Base-by-base conservation (phyloP, 1,140 invertebrate species). In the Caenorhabditis inopinata region DNA sequence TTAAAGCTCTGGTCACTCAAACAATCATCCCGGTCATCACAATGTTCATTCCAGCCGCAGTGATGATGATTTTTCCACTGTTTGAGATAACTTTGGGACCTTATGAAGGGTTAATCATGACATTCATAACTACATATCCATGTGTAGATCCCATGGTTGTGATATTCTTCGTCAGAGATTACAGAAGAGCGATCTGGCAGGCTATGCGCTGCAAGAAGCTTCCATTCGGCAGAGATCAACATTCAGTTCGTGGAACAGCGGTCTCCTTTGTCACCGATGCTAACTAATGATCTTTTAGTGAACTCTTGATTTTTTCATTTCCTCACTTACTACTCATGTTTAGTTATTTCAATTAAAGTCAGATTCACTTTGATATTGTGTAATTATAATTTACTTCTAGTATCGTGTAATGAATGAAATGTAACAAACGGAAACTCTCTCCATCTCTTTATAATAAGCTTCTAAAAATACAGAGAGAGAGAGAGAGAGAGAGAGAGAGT, bases 71-170 rank as follows among this genome's bases (percentile, higher is more conserved):
- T 7, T 35, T 32, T 16, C 58, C 58, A 7, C 2, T 68, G 2
- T 68, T 68, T n/a, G 58, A 68, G 38, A 2, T 68, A 18, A 68
- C 58, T 21, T 18, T 68, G 7, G 58, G 58, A 42, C 12, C 29
- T 12, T 68, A 38, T 7, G 58, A 68, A 68, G 58, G 29, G 9
- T 32, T 68, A 0, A 42, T 68, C 18, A 68, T 68, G 58, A 35
- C 58, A 38, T 29, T 68, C 1, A 68, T 68, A 23, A 68, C 58
- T 4, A 68, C 58, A 1, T 68, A 68, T 38, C 58, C 58, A 18
- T 68, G 58, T 68, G 58, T 68, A 1, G 58, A 68, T 68, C 58
- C 58, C 1, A 68, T 68, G 32, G 58, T 68, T 68, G 58, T 68
- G 4, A 68, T 68, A 68, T 68, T 68, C 25, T 68, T 68, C 12